A percentile compares a stretch with the other conserved stretches of the same genome.
Evolutionary conservation across 2,888 invertebrate genomes (phyloP).

Genomic region (Phyto melanocephala): DNA sequence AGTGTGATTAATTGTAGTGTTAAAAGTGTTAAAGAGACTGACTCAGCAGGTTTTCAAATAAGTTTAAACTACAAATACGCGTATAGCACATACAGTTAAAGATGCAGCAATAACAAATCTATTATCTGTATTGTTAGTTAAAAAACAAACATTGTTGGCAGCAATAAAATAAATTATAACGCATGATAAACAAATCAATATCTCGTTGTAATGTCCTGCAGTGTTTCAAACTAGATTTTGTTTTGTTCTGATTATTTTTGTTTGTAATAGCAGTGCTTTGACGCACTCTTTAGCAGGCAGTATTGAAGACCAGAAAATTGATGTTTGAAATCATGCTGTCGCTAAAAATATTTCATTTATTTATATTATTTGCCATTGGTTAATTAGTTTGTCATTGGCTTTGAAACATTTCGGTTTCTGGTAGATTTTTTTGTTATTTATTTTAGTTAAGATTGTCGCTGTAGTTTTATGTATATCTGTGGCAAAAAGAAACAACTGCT

Average conservation of each 20-base stretch:
- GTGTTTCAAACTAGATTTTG: conserved; percentile 51
- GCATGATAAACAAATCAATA: no score
- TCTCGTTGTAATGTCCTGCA: conserved; percentile 62
- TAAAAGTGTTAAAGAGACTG: not conserved
- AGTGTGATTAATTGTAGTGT: not conserved
- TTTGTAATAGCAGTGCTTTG: conserved; percentile 12
- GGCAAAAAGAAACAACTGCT: no score
- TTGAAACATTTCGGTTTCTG: no score
- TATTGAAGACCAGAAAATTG: conserved; percentile 60
- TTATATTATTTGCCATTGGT: no score
- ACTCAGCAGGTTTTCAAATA: conserved; percentile 40
- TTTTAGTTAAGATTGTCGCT: no score
- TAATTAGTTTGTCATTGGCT: no score
- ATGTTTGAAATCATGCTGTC: conserved; percentile 60
- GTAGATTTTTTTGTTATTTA: no score
- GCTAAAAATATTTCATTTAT: no score
- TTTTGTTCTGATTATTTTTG: not conserved
- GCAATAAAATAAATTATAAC: no score
- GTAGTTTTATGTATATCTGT: no score
- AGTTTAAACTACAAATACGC: conserved; percentile 2
- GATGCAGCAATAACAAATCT: not conserved
- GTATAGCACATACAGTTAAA: not conserved
- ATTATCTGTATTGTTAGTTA: not conserved
- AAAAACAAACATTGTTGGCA: no score
- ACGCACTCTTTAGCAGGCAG: conserved; percentile 5